Conservation (phyloP, 2,888 invertebrate genomes). For the Busseola fusca region DNA sequence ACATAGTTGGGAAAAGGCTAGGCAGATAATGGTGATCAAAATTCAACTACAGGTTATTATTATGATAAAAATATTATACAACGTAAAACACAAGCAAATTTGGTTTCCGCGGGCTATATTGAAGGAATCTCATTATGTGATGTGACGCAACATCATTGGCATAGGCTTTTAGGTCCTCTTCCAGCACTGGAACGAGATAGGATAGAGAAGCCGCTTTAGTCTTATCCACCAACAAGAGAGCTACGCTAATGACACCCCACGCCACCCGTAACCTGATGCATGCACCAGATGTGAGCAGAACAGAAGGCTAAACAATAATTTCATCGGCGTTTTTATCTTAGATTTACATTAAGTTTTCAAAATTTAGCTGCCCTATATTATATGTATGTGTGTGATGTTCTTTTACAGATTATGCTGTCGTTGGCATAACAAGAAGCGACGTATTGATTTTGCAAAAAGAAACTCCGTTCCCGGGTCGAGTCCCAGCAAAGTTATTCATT, state of each 20-base stretch:
- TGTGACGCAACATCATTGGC: not conserved
- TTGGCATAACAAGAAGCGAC: conserved; percentile 59
- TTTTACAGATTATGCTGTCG: conserved; percentile 72
- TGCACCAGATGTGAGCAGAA: not conserved
- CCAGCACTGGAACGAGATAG: not conserved
- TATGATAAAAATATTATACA: too few relatives aligned
- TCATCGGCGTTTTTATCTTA: not conserved
- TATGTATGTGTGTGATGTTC: not conserved
- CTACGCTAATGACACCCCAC: conserved; percentile 1
- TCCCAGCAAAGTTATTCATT: conserved; percentile 49
- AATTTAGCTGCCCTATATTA: not conserved
- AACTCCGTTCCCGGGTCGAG: conserved; percentile 37
- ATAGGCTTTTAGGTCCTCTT: not conserved
- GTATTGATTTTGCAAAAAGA: conserved; percentile 55
- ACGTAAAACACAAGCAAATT: not conserved
- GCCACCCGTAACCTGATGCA: not conserved
- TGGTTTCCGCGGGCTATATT: not conserved
- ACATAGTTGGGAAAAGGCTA: too few relatives aligned
- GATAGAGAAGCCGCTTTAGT: not conserved
- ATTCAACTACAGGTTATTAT: not conserved
- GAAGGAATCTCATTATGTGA: not conserved
- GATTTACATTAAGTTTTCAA: not conserved
- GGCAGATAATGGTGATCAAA: not conserved
- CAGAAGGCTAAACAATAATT: not conserved
- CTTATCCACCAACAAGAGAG: not conserved